Evolutionary conservation across 1,140 invertebrate genomes (phyloP).

Genomic region (Dinoponera quadriceps): DNA sequence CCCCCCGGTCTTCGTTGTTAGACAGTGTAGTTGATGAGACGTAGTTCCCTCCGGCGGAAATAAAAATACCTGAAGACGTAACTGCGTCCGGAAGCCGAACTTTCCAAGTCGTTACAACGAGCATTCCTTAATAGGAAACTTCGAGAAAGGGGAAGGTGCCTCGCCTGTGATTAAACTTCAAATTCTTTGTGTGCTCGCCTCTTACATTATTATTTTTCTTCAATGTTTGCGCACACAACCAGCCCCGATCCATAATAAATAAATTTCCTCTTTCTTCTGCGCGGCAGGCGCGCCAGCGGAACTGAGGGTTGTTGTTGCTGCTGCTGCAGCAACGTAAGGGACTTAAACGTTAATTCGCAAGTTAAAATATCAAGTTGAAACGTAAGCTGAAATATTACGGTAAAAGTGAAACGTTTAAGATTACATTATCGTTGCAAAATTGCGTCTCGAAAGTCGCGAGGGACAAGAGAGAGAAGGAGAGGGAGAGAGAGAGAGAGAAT

Average conservation of each 20-base stretch:
- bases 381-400: background rate
- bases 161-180: constrained; percentile 46
- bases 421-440: background rate
- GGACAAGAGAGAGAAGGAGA: background rate
- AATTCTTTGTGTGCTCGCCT: constrained; percentile 43
- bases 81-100: constrained; percentile 28
- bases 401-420: background rate
- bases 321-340: too few relatives aligned
- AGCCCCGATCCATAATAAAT: constrained; percentile 13
- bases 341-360: too few relatives aligned
- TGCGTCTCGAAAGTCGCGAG: background rate
- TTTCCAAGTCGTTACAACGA: constrained; percentile 50
- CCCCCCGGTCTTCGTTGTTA: constrained; percentile 36
- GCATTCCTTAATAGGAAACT: constrained; percentile 57
- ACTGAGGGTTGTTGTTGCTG: background rate
- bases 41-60: constrained; percentile 17
- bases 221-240: constrained; percentile 20
- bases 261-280: constrained; percentile 8
- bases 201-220: constrained; percentile 49
- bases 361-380: constrained; percentile 10
- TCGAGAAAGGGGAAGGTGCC: constrained; percentile 10
- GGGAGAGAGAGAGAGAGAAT: too few relatives aligned
- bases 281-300: background rate
- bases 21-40: constrained; percentile 46
- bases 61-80: constrained; percentile 44